Evolutionary conservation across 2,888 invertebrate species (phyloP).

Genomic region (Acanthococcus lagerstroemiae): DNA sequence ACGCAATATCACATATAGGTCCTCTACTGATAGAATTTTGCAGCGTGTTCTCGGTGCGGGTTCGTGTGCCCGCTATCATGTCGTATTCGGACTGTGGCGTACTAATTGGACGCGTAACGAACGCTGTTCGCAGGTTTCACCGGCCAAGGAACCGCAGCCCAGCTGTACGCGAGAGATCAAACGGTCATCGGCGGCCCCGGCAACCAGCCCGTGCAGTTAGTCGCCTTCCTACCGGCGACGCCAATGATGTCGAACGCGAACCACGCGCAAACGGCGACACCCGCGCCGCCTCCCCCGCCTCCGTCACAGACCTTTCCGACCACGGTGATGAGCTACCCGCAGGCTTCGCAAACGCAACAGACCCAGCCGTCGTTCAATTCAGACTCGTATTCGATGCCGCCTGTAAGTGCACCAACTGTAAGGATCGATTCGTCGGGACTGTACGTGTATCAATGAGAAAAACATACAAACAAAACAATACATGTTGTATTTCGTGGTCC

Average conservation of each 20-base stretch:
- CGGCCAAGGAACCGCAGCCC: constrained; percentile 12
- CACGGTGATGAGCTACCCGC: constrained; percentile 15
- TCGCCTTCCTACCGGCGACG: constrained; percentile 21
- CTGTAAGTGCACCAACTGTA: too few relatives aligned
- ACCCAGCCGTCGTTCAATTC: constrained; percentile 17
- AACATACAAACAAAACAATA: neutral
- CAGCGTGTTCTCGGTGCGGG: too few relatives aligned
- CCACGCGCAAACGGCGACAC: constrained; percentile 10
- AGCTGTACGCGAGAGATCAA: constrained; percentile 14
- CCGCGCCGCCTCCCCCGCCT: constrained; percentile 15
- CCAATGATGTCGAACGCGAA: constrained; percentile 14
- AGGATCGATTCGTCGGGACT: too few relatives aligned
- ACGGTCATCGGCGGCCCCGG: constrained; percentile 8
- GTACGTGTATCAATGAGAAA: too few relatives aligned
- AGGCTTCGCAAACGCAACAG: neutral
- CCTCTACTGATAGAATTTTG: too few relatives aligned
- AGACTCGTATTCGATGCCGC: constrained; percentile 15
- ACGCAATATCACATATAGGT: too few relatives aligned
- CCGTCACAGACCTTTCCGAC: constrained; percentile 10
- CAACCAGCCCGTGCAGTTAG: constrained; percentile 16
- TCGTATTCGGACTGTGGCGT: too few relatives aligned
- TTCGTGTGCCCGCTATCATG: too few relatives aligned
- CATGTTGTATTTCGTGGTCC: neutral
- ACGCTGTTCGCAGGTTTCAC: constrained; percentile 8
- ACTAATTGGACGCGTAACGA: too few relatives aligned